A percentile compares a stretch with the other conserved stretches of the same genome.
Conservation (phyloP, 2,113 vertebrate genomes). For the Ptilorrhoa leucosticta region DNA sequence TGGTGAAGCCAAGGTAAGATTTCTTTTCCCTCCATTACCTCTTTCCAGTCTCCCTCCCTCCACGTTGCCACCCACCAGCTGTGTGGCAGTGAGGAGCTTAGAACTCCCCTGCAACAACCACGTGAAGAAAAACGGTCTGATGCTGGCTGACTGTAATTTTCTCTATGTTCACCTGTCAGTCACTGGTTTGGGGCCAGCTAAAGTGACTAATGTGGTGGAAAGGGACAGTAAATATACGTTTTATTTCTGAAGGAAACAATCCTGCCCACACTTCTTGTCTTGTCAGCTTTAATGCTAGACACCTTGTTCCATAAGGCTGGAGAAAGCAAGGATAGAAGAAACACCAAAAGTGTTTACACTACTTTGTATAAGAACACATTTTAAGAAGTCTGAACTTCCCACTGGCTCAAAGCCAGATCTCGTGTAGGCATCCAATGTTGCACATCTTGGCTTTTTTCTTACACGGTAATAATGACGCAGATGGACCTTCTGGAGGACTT, state of each 20-base stretch:
- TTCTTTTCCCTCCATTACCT: slow-evolving; percentile 41
- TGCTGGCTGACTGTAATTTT: neutral
- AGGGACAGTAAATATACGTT: neutral
- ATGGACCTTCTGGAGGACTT: neutral
- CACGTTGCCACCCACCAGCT: neutral
- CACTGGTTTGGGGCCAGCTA: neutral
- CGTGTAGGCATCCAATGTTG: neutral
- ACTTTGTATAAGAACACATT: neutral
- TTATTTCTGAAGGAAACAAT: neutral
- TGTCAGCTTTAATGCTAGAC: neutral
- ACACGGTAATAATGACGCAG: neutral
- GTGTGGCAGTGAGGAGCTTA: neutral
- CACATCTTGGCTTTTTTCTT: neutral
- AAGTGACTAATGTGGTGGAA: neutral
- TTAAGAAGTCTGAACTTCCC: neutral
- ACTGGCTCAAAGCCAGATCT: neutral
- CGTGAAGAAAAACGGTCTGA: neutral
- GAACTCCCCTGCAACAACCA: neutral
- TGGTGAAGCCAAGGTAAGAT: slow-evolving; percentile 64
- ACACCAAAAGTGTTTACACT: neutral
- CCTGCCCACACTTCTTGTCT: neutral
- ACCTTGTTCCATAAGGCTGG: neutral
- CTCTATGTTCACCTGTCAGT: neutral
- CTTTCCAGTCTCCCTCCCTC: neutral
- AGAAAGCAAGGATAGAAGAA: neutral